A percentile compares a stretch with the other conserved stretches of the same genome.
Evolutionary conservation across 2,113 vertebrate species (phyloP).

Genomic region (Numida meleagris): DNA sequence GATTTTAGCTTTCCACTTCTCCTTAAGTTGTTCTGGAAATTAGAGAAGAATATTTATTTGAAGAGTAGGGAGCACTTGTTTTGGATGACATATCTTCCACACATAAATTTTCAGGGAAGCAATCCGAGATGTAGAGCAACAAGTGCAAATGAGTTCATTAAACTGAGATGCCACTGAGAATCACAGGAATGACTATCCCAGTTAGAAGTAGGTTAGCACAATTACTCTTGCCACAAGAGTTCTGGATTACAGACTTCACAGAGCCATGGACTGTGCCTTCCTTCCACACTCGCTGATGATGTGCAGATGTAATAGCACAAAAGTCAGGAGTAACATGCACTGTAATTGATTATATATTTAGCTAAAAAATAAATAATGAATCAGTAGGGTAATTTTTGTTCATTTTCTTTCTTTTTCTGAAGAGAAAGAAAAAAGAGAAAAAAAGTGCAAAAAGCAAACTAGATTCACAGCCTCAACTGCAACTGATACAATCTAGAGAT

Average conservation of each 20-base stretch:
- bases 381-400: background rate
- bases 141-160: constrained; percentile 13
- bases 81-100: background rate
- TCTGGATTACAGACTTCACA: background rate
- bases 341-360: background rate
- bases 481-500: background rate
- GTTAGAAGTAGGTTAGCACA: background rate
- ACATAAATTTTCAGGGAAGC: background rate
- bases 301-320: background rate
- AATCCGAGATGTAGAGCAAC: background rate
- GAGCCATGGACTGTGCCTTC: background rate
- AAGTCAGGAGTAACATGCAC: background rate
- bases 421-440: background rate
- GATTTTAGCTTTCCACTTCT: background rate
- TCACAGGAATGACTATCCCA: background rate
- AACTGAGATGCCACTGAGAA: background rate
- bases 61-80: background rate
- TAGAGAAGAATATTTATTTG: background rate
- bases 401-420: background rate
- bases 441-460: background rate
- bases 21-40: background rate
- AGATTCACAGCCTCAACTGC: background rate
- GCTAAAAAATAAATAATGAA: background rate
- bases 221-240: background rate
- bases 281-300: accelerated